These are phyloP conservation scores for Lithophane leautieri DNA, from an alignment of 2,888 invertebrate genomes.

Conservation along the genomic window DNA sequence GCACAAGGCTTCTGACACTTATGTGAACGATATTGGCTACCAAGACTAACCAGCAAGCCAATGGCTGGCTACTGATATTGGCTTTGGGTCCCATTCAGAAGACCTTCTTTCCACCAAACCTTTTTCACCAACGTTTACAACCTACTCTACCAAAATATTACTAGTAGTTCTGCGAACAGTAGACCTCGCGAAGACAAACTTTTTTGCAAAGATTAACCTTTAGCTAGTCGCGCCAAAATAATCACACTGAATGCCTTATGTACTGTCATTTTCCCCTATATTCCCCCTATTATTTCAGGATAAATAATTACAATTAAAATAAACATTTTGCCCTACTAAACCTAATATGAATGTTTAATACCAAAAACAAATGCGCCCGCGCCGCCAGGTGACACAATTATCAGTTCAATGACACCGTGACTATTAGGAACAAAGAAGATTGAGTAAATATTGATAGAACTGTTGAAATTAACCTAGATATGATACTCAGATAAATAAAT, in stretches of 20 bases:
- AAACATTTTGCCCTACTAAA: constrained; percentile 19
- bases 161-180: too few species aligned
- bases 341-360: constrained; percentile 3
- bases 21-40: background rate
- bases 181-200: too few species aligned
- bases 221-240: too few species aligned
- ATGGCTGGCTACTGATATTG: too few species aligned
- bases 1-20: background rate
- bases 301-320: constrained; percentile 19
- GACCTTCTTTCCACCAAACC: background rate
- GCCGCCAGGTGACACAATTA: constrained; percentile 48
- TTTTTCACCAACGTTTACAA: too few species aligned
- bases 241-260: too few species aligned
- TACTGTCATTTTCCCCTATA: too few species aligned
- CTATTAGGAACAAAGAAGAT: constrained; percentile 46
- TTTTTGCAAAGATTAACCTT: too few species aligned
- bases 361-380: constrained; percentile 32
- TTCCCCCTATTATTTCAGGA: background rate
- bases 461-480: constrained; percentile 35
- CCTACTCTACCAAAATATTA: too few species aligned
- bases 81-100: background rate
- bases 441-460: constrained; percentile 25
- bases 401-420: constrained; percentile 50
- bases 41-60: too few species aligned
- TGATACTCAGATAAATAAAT: constrained; percentile 27